A percentile compares a stretch with the other conserved stretches of the same genome.
Evolutionary conservation across 1,140 invertebrate genomes (phyloP).

Genomic region (Trachelipus rathkii): DNA sequence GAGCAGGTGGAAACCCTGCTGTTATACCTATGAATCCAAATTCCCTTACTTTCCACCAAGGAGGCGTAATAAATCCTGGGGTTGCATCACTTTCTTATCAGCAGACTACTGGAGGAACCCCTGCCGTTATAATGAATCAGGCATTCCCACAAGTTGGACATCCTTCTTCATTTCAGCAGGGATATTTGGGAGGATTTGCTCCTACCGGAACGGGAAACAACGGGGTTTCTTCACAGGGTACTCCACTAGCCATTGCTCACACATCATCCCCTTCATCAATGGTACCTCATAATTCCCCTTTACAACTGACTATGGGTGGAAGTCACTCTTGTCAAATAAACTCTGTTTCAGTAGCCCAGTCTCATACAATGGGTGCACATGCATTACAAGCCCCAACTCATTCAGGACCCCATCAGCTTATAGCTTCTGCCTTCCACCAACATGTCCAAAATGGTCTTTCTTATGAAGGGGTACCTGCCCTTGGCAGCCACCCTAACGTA

Average conservation of each 20-base stretch:
- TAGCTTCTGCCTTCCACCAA: constrained; percentile 34
- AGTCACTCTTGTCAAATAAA: constrained; percentile 29
- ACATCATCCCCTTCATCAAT: constrained; percentile 36
- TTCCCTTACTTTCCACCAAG: constrained; percentile 39
- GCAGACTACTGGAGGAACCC: constrained; percentile 34
- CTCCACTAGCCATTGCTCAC: constrained; percentile 37
- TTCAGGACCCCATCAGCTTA: constrained; percentile 31
- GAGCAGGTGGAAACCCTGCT: constrained; percentile 31
- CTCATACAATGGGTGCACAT: constrained; percentile 25
- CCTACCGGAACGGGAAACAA: constrained; percentile 23
- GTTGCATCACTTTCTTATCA: constrained; percentile 42
- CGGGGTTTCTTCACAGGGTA: constrained; percentile 32
- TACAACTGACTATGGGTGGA: constrained; percentile 39
- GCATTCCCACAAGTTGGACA: constrained; percentile 35
- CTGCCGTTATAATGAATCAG: constrained; percentile 46
- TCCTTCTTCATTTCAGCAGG: constrained; percentile 40
- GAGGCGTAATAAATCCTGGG: constrained; percentile 38
- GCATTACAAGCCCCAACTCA: constrained; percentile 26
- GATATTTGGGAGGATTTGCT: constrained; percentile 24
- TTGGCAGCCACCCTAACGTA: constrained; percentile 29
- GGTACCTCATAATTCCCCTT: constrained; percentile 29
- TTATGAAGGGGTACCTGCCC: constrained; percentile 34
- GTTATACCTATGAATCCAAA: constrained; percentile 41
- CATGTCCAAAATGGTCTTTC: constrained; percentile 28
- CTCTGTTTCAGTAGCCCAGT: constrained; percentile 29